Evolutionary conservation across 2,888 invertebrate species (phyloP).

Genomic region (Chloroclystis v-ata): DNA sequence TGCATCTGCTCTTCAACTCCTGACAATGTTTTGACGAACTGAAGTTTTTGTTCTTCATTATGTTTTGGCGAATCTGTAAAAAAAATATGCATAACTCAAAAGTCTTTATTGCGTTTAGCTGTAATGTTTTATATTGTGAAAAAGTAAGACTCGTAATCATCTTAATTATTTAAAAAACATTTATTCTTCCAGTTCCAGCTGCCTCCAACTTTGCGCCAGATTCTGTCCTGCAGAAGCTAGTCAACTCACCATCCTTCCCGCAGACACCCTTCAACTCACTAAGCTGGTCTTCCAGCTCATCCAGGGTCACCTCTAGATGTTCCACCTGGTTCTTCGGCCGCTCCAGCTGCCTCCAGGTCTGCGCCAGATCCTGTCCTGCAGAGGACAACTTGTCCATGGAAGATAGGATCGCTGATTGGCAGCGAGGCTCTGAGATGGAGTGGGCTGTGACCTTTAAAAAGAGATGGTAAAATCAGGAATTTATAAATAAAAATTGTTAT

Average conservation of each 20-base stretch:
- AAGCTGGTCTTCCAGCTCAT: slow-evolving; percentile 27
- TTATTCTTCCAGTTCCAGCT: no score
- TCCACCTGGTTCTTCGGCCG: slow-evolving; percentile 24
- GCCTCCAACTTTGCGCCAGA: no score
- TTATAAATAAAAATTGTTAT: no score
- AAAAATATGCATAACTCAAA: no score
- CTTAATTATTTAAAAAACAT: no score
- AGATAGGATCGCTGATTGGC: slow-evolving; percentile 30
- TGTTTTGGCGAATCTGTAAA: slow-evolving; percentile 3
- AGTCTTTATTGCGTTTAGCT: no score
- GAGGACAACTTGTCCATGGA: slow-evolving; percentile 31
- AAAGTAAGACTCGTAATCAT: no score
- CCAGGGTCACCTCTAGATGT: slow-evolving; percentile 22
- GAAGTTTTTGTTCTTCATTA: slow-evolving; percentile 23
- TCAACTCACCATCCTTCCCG: slow-evolving; percentile 6
- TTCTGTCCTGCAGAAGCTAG: no score
- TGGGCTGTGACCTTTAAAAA: slow-evolving; percentile 35
- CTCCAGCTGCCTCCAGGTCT: slow-evolving; percentile 23
- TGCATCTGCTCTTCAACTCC: slow-evolving; percentile 20
- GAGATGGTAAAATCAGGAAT: no score
- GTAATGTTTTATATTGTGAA: no score
- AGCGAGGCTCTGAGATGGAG: slow-evolving; percentile 32
- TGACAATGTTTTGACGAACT: slow-evolving; percentile 26
- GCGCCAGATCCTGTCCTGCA: slow-evolving; percentile 25
- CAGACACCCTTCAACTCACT: slow-evolving; percentile 27